These are phyloP conservation scores for Drosophila sordidula DNA, from an alignment of 2,888 invertebrate species.

Conservation along the genomic window DNA sequence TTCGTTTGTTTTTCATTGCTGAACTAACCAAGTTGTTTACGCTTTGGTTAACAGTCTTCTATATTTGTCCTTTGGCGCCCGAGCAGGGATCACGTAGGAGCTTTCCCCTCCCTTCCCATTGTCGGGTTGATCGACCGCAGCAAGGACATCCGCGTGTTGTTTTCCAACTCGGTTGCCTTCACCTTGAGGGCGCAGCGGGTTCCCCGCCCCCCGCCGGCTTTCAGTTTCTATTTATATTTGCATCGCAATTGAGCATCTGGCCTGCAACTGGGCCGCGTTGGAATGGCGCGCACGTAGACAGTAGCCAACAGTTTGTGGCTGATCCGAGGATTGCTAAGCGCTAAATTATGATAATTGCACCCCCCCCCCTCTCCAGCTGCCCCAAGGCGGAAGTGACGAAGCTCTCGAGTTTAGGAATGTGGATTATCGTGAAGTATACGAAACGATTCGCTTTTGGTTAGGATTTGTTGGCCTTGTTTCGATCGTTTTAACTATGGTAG, in stretches of 20 bases:
- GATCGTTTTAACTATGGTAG: constrained; percentile 15
- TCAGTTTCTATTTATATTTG: constrained; percentile 50
- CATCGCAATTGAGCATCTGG: constrained; percentile 40
- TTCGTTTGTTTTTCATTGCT: neutral
- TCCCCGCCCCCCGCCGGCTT: constrained; percentile 11
- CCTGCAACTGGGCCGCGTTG: constrained; percentile 31
- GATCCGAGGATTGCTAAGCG: constrained; percentile 41
- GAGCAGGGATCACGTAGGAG: too few species aligned
- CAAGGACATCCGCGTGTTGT: neutral
- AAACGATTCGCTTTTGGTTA: constrained; percentile 18
- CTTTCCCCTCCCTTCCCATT: neutral
- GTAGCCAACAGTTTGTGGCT: constrained; percentile 24
- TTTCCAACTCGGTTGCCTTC: constrained; percentile 13
- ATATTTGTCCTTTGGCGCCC: too few species aligned
- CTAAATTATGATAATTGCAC: constrained; percentile 63
- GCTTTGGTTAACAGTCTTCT: neutral
- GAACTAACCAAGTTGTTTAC: too few species aligned
- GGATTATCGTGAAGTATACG: constrained; percentile 16
- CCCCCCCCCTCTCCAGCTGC: constrained; percentile 77
- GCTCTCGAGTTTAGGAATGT: constrained; percentile 34
- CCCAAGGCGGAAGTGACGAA: constrained; percentile 76
- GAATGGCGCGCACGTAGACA: constrained; percentile 39
- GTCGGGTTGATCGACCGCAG: neutral
- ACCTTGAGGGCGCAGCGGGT: constrained; percentile 24
- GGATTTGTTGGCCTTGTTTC: constrained; percentile 48